Percentiles rank a stretch among this genome's conserved stretches.
Conservation (phyloP, 2,113 vertebrate species). For the Natator depressus region DNA sequence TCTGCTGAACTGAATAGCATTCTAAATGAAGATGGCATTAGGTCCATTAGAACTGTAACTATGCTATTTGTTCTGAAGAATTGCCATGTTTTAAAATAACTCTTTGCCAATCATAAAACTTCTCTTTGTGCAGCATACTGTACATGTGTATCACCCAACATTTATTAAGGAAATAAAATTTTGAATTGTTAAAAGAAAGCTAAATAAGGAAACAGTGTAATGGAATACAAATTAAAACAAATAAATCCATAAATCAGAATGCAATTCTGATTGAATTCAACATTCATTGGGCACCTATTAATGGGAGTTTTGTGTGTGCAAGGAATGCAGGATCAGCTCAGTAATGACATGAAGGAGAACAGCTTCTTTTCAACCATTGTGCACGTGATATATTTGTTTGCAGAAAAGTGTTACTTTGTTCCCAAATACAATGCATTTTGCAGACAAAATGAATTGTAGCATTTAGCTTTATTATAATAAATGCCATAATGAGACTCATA, state of each 20-base stretch:
- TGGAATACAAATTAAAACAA: neutral
- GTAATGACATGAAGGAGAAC: neutral
- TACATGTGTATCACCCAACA: neutral
- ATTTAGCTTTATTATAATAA: neutral
- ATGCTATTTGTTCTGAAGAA: neutral
- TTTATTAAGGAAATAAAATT: neutral
- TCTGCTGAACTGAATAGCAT: neutral
- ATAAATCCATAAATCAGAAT: neutral
- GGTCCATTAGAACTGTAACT: constrained; percentile 8
- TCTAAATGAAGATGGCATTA: neutral
- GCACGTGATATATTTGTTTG: neutral
- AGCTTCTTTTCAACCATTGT: neutral
- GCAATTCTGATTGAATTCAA: neutral
- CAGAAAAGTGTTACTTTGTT: neutral
- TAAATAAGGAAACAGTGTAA: neutral
- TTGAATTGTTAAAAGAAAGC: neutral
- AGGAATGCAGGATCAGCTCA: neutral
- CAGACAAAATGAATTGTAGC: neutral
- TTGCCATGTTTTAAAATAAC: neutral
- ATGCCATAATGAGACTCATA: neutral
- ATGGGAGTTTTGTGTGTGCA: neutral
- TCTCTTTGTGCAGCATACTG: neutral
- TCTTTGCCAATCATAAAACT: neutral
- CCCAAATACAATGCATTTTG: neutral
- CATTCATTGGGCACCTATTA: neutral